phyloP scores from a whole-genome alignment of 2,888 invertebrate species.

The Adelphocoris suturalis region DNA sequence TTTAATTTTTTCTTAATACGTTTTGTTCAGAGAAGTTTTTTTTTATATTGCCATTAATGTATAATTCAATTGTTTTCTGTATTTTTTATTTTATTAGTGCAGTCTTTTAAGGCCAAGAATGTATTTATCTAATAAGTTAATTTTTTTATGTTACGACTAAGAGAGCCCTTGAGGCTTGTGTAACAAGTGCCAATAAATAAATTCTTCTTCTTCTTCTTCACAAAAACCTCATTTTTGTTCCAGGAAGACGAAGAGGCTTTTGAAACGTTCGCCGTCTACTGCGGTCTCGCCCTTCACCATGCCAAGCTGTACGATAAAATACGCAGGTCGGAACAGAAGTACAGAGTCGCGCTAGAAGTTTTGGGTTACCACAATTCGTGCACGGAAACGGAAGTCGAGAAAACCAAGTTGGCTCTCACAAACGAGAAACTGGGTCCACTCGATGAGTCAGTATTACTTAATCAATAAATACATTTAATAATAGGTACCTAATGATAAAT shows the following conservation, averaged over 20 bases:
- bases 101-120: too few relatives aligned
- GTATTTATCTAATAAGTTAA: too few relatives aligned
- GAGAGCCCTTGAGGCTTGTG: too few relatives aligned
- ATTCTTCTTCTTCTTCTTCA: too few relatives aligned
- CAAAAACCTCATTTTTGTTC: too few relatives aligned
- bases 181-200: too few relatives aligned
- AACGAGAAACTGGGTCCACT: conserved; percentile 63
- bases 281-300: conserved; percentile 91
- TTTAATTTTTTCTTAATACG: too few relatives aligned
- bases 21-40: too few relatives aligned
- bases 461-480: neutral
- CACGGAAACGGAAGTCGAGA: conserved; percentile 84
- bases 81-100: too few relatives aligned
- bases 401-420: conserved; percentile 72
- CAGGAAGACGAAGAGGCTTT: conserved; percentile 89
- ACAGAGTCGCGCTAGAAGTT: conserved; percentile 89
- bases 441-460: conserved; percentile 67
- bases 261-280: conserved; percentile 91
- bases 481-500: neutral
- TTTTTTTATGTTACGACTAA: too few relatives aligned
- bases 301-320: conserved; percentile 92
- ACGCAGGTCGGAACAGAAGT: conserved; percentile 89
- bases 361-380: conserved; percentile 91
- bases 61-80: too few relatives aligned
- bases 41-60: too few relatives aligned